A percentile compares a stretch with the other conserved stretches of the same genome.
These are phyloP conservation scores for Zoanthus solanderi DNA, from an alignment of 92 coral and sea anemone genomes.

Conservation along the genomic window DNA sequence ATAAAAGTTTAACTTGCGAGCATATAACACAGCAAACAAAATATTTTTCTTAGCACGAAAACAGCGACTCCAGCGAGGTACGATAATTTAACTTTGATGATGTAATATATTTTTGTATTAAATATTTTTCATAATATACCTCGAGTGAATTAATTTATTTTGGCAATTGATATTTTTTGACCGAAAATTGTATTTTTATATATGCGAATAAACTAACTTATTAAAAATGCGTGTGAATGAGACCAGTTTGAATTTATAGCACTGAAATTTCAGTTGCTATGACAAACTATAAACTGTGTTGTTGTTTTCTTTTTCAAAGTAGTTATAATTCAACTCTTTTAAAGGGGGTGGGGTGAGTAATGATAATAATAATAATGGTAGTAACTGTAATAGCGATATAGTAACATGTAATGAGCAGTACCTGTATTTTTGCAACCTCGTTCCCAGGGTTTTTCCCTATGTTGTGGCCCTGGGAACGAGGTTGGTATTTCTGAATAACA, in stretches of 20 bases:
- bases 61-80: background rate
- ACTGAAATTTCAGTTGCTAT: background rate
- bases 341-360: too few species aligned
- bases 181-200: constrained; percentile 23
- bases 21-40: background rate
- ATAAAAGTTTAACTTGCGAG: background rate
- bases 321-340: too few species aligned
- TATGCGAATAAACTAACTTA: constrained; percentile 44
- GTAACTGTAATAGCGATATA: too few species aligned
- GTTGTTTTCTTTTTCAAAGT: background rate
- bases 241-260: background rate
- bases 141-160: constrained; percentile 39
- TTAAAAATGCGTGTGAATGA: constrained; percentile 32
- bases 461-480: too few species aligned
- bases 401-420: too few species aligned
- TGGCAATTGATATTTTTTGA: constrained; percentile 30
- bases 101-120: constrained; percentile 36
- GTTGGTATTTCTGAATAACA: too few species aligned
- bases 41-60: background rate
- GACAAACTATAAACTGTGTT: background rate
- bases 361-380: too few species aligned
- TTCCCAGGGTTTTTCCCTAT: too few species aligned
- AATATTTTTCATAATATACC: constrained; percentile 18
- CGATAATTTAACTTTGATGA: constrained; percentile 7
- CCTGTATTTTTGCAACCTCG: too few species aligned